A percentile compares a stretch with the other conserved stretches of the same genome.
phyloP scores from a whole-genome alignment of 2,888 invertebrate species.

The Sesia apiformis region DNA sequence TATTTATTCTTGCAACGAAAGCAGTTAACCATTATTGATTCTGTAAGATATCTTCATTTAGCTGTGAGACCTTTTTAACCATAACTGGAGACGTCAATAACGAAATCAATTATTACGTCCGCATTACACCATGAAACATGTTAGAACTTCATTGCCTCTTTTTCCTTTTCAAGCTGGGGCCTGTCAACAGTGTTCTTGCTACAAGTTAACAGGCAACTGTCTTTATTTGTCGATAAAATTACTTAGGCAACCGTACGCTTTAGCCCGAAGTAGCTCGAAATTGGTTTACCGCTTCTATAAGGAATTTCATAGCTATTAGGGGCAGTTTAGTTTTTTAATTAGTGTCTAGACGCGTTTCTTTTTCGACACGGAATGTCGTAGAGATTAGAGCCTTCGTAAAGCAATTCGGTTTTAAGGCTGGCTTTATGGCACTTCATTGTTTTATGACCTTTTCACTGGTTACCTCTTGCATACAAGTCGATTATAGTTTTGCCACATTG shows the following conservation, averaged over 20 bases:
- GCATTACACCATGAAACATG: not conserved
- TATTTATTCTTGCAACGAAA: too few relatives aligned
- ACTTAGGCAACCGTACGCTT: constrained; percentile 27
- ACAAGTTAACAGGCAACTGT: constrained; percentile 33
- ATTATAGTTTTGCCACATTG: too few relatives aligned
- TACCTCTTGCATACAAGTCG: too few relatives aligned
- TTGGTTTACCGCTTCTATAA: constrained; percentile 62
- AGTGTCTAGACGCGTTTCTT: constrained; percentile 42
- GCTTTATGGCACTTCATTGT: constrained; percentile 47
- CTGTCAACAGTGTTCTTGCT: constrained; percentile 28
- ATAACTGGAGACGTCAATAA: too few relatives aligned
- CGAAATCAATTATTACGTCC: too few relatives aligned
- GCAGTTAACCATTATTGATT: too few relatives aligned
- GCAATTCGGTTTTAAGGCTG: constrained; percentile 36
- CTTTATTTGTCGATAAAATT: constrained; percentile 63
- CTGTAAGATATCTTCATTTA: too few relatives aligned
- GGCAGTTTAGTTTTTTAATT: constrained; percentile 65
- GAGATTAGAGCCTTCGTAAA: constrained; percentile 40
- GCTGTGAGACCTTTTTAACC: too few relatives aligned
- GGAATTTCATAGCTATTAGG: constrained; percentile 66
- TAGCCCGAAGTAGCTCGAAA: constrained; percentile 48
- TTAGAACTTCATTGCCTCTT: not conserved
- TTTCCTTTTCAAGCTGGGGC: constrained; percentile 2
- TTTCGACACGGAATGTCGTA: constrained; percentile 37
- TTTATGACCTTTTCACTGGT: constrained; percentile 22